Percentiles rank a stretch among this genome's conserved stretches.
phyloP scores from a whole-genome alignment of 2,797 vertebrate species.

The Melanitta fusca region DNA sequence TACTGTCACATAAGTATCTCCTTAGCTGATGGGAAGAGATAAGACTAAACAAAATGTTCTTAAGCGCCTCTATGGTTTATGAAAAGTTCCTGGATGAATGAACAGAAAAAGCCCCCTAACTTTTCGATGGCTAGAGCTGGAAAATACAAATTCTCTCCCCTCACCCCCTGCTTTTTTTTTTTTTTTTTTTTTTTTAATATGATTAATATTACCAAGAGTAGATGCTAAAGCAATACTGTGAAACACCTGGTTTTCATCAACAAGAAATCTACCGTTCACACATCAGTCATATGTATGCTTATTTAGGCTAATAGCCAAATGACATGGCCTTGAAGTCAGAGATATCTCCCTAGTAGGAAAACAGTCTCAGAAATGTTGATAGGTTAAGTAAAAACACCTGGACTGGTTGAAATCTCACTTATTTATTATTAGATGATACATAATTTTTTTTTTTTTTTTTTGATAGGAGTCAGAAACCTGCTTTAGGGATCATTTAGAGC shows the following conservation, averaged over 20 bases:
- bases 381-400: not conserved
- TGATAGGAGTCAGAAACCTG: not conserved
- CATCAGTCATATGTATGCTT: not conserved
- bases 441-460: not conserved
- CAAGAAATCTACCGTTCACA: not conserved
- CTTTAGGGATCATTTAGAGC: not conserved
- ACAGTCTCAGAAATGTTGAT: not conserved
- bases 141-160: not conserved
- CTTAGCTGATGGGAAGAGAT: not conserved
- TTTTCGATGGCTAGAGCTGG: not conserved
- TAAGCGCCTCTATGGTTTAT: not conserved
- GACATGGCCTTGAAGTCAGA: not conserved
- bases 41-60: not conserved
- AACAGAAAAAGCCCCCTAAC: not conserved
- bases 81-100: not conserved
- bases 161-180: too few species aligned
- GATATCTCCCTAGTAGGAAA: not conserved
- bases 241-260: conserved; percentile 12
- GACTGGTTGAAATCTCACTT: not conserved
- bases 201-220: not conserved
- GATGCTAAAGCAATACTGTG: not conserved
- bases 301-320: not conserved
- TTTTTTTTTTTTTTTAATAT: not conserved
- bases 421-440: not conserved
- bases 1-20: not conserved